Conservation (phyloP, 1,140 invertebrate species). For the Diorhabda carinulata region DNA sequence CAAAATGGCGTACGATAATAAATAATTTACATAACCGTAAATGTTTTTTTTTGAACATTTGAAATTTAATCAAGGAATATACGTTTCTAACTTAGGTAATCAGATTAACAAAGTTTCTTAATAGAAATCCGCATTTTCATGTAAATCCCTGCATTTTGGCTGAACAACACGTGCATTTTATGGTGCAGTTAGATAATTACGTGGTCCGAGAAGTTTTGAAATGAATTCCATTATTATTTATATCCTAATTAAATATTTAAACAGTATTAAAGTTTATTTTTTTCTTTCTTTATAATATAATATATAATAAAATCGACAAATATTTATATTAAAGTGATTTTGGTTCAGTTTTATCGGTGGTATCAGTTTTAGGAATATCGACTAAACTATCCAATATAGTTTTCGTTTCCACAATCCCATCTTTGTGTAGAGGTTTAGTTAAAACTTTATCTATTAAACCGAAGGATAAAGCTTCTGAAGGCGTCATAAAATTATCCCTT, state of each 20-base stretch:
- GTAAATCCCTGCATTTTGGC: slow-evolving; percentile 26
- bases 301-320: too few species aligned
- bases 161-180: slow-evolving; percentile 19
- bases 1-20: too few species aligned
- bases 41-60: too few species aligned
- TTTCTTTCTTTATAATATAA: too few species aligned
- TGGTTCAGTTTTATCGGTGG: too few species aligned
- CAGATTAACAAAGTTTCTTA: slow-evolving; percentile 23
- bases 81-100: neutral
- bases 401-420: slow-evolving; percentile 8
- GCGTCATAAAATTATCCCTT: slow-evolving; percentile 91
- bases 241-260: too few species aligned
- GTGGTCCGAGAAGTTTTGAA: neutral
- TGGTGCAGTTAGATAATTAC: neutral
- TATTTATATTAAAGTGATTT: too few species aligned
- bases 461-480: slow-evolving; percentile 83
- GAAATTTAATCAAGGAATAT: too few species aligned
- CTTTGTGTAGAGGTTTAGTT: slow-evolving; percentile 32
- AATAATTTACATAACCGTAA: too few species aligned
- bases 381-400: neutral
- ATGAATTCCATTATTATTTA: neutral
- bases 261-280: too few species aligned
- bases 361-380: too few species aligned
- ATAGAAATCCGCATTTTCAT: slow-evolving; percentile 20
- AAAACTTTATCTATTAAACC: slow-evolving; percentile 94